Percentiles rank a stretch among this genome's conserved stretches.
Evolutionary conservation across 2,797 vertebrate genomes (phyloP).

Genomic region (Triplophysa yarkandensis): DNA sequence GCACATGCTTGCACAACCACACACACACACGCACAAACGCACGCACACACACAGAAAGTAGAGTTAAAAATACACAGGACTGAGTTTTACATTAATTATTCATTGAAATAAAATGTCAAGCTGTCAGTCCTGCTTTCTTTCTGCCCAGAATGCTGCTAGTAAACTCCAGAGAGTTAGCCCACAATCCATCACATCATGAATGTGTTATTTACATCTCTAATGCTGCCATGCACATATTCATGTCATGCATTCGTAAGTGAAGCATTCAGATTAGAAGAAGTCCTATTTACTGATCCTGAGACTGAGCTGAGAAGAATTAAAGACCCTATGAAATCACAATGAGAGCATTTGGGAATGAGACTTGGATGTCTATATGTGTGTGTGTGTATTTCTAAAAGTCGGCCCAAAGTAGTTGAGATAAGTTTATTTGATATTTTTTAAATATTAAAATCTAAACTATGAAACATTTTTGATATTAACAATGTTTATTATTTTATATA

Average conservation of each 20-base stretch:
- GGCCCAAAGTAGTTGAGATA: too few relatives aligned
- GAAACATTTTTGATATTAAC: too few relatives aligned
- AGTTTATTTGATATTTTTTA: too few relatives aligned
- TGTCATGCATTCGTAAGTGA: not conserved
- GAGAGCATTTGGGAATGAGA: not conserved
- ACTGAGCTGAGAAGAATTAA: not conserved
- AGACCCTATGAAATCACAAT: not conserved
- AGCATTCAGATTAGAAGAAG: slow-evolving; percentile 9
- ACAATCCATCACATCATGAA: slow-evolving; percentile 8
- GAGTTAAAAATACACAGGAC: not conserved
- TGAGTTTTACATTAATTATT: not conserved
- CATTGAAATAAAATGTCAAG: not conserved
- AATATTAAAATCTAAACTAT: too few relatives aligned
- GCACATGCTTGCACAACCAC: slow-evolving; percentile 3
- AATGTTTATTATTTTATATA: too few relatives aligned
- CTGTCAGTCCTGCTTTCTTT: not conserved
- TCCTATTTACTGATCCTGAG: not conserved
- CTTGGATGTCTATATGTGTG: too few relatives aligned
- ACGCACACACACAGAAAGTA: not conserved
- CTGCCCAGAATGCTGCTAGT: not conserved
- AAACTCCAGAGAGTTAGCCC: not conserved
- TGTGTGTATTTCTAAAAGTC: too few relatives aligned
- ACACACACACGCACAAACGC: slow-evolving; percentile 38
- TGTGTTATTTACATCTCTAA: not conserved
- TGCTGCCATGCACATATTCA: slow-evolving; percentile 23